Evolutionary conservation across 2,113 vertebrate species (phyloP), one percentile per base, ranked within the genome.

Genomic region (Pygoscelis antarcticus): DNA sequence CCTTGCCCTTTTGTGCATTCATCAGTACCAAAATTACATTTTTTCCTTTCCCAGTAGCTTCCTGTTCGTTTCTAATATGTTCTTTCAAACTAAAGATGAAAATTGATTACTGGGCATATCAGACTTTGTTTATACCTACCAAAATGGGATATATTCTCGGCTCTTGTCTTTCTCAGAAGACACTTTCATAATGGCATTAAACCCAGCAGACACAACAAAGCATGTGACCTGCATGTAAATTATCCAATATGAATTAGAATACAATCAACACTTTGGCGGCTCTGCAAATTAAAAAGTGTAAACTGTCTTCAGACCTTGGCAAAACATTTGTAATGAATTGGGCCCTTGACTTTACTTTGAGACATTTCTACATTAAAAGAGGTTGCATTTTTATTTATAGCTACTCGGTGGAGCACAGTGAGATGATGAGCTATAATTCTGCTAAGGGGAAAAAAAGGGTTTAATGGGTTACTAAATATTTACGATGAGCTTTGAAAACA

Each of bases 291-390:
- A 72, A 69, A 87, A 92, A 84, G 23, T 87, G 27, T 61, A 64
- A 92, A 83, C 51, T 38, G 7, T 57, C 62, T 92, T 83, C 42
- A 88, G 66, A 87, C 69, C 34, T 84, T 87, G 68, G 64, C 49
- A 86, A 92, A 95, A 75, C 36, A 61, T 87, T 92, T 84, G 47
- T 77, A 93, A 93, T 86, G n/a, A 96, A 92, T 44, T 81, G 55
- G 76, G 44, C 52, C 69, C 69, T 78, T 87, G 66, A 81, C 78
- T 93, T 95, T 74, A 80, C 34, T 90, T 54, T 60, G 60, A 65
- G 65, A 60, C 12, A 65, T 92, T 92, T 78, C 23, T 52, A 34
- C 27, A 10, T 86, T 57, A 83, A 83, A 40, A 83, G 60, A 60
- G 7, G 2, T 14, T 44, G 10, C 6, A 9, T 83, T 89, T 70